Evolutionary conservation across 2,113 vertebrate species (phyloP).

Genomic region (Nyctibius bracteatus): DNA sequence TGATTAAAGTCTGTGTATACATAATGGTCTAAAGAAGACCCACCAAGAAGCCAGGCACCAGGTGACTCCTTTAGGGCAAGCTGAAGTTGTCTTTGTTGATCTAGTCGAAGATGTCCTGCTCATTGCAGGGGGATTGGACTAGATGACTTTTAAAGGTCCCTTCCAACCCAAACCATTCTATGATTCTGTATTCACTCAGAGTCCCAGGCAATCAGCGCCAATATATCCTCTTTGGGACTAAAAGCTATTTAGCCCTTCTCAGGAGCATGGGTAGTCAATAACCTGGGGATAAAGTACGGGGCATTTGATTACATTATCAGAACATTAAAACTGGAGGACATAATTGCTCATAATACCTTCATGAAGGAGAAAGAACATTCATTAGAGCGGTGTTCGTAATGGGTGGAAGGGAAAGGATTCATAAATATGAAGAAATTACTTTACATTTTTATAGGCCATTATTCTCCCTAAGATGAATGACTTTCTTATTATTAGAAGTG

Average conservation of each 20-base stretch:
- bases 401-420: neutral
- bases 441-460: neutral
- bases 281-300: neutral
- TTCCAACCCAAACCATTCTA: neutral
- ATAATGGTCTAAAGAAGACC: neutral
- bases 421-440: neutral
- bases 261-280: neutral
- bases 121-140: too few relatives aligned
- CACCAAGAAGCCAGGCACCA: neutral
- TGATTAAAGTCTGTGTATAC: neutral
- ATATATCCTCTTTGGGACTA: neutral
- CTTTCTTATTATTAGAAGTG: neutral
- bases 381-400: neutral
- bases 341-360: neutral
- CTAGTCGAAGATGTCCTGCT: neutral
- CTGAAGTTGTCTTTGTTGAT: neutral
- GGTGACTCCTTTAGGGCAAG: neutral
- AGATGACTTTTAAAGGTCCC: too few relatives aligned
- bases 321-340: neutral
- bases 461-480: neutral
- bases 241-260: neutral
- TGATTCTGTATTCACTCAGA: accelerated
- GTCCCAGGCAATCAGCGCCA: neutral
- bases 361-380: neutral
- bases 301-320: neutral